Evolutionary conservation across 2,113 vertebrate genomes (phyloP).

Genomic region (Chloebia gouldiae): DNA sequence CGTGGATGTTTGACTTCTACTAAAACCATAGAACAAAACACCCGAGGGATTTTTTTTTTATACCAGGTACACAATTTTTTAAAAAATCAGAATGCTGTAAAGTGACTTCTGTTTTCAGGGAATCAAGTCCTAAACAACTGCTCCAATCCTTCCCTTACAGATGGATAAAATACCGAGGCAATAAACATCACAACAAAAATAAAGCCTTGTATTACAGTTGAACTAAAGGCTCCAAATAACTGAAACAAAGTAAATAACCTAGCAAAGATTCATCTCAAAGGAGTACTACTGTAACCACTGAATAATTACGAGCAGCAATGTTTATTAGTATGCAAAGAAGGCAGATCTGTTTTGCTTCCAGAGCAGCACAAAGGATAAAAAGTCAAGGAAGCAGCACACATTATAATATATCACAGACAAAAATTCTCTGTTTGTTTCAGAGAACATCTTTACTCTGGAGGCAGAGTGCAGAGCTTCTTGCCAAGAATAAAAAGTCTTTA

Average conservation of each 20-base stretch:
- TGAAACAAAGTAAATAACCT: constrained; percentile 68
- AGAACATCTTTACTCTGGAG: constrained; percentile 45
- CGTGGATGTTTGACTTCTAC: neutral
- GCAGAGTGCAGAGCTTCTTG: constrained; percentile 18
- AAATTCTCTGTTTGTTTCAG: constrained; percentile 31
- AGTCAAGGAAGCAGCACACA: constrained; percentile 53
- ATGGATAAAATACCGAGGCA: neutral
- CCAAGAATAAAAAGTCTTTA: constrained; percentile 24
- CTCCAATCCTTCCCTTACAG: neutral
- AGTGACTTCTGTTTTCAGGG: neutral
- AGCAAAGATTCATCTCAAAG: constrained; percentile 70
- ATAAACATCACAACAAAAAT: neutral
- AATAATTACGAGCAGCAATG: constrained; percentile 69
- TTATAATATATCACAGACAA: constrained; percentile 70
- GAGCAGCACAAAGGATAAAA: constrained; percentile 68
- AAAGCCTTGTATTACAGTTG: neutral
- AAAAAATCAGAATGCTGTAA: neutral
- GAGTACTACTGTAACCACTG: constrained; percentile 61
- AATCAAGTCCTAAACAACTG: neutral
- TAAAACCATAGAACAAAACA: neutral
- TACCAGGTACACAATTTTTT: neutral
- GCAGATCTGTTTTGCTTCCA: constrained; percentile 58
- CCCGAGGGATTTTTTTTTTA: neutral
- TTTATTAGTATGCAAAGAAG: constrained; percentile 77
- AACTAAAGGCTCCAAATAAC: constrained; percentile 51